A percentile compares a stretch with the other conserved stretches of the same genome.
Evolutionary conservation across 2,113 vertebrate genomes (phyloP).

Genomic region (Castor canadensis): DNA sequence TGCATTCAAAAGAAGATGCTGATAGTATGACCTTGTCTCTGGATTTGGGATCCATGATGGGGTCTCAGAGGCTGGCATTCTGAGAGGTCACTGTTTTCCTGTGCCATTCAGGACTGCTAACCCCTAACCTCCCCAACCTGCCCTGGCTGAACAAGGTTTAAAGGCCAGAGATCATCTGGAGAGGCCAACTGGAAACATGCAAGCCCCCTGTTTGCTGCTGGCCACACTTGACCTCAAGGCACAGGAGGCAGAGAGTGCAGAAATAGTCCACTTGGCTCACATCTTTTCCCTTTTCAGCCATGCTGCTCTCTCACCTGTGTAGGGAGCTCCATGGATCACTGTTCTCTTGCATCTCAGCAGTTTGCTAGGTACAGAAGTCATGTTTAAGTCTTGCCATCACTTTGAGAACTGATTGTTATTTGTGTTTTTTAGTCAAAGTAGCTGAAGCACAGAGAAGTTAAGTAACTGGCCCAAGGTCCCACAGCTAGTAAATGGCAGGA

Average conservation of each 20-base stretch:
- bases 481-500: not conserved
- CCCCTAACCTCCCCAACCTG: not conserved
- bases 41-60: not conserved
- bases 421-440: not conserved
- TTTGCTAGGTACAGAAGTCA: not conserved
- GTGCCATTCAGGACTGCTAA: not conserved
- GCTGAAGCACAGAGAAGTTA: not conserved
- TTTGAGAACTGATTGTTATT: not conserved
- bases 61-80: not conserved
- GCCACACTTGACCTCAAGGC: not conserved
- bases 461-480: not conserved
- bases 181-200: not conserved
- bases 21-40: not conserved
- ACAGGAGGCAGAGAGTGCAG: not conserved
- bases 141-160: not conserved
- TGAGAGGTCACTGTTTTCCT: not conserved
- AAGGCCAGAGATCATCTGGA: not conserved
- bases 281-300: not conserved
- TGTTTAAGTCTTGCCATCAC: not conserved
- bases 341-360: not conserved
- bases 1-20: slow-evolving; percentile 8
- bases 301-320: not conserved
- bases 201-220: not conserved
- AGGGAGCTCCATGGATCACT: rapidly evolving
- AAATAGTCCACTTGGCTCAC: not conserved